A percentile compares a stretch with the other conserved stretches of the same genome.
phyloP scores from a whole-genome alignment of 2,113 vertebrate genomes.

The Paralichthys olivaceus region DNA sequence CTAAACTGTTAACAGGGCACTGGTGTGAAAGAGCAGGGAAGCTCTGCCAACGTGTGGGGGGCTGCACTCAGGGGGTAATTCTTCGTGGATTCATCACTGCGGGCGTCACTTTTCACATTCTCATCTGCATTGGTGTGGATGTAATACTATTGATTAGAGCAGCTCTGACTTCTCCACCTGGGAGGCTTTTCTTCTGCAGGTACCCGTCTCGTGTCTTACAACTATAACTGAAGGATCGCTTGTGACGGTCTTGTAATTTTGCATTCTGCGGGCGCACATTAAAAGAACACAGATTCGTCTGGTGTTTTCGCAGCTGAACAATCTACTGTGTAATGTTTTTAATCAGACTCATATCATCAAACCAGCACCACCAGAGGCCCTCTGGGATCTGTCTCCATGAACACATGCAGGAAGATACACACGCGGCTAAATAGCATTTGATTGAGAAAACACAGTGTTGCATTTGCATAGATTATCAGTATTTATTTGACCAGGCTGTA shows the following conservation, averaged over 20 bases:
- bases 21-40: background rate
- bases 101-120: background rate
- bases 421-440: constrained; percentile 71
- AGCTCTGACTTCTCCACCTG: background rate
- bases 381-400: constrained; percentile 62
- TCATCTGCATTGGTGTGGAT: background rate
- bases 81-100: background rate
- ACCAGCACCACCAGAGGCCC: constrained; percentile 45
- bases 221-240: too few relatives aligned
- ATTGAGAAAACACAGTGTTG: constrained; percentile 67
- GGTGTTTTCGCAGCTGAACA: constrained; percentile 48
- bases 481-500: constrained; percentile 77
- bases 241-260: constrained; percentile 7
- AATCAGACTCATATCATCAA: constrained; percentile 68
- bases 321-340: constrained; percentile 68
- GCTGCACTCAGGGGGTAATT: background rate
- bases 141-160: background rate
- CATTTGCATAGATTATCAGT: constrained; percentile 76
- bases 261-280: constrained; percentile 30
- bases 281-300: constrained; percentile 60
- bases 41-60: background rate
- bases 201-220: background rate
- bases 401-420: constrained; percentile 58
- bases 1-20: background rate
- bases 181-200: background rate